Evolutionary conservation across 2,797 vertebrate species (phyloP).

Genomic region (Sebastes oblongus): DNA sequence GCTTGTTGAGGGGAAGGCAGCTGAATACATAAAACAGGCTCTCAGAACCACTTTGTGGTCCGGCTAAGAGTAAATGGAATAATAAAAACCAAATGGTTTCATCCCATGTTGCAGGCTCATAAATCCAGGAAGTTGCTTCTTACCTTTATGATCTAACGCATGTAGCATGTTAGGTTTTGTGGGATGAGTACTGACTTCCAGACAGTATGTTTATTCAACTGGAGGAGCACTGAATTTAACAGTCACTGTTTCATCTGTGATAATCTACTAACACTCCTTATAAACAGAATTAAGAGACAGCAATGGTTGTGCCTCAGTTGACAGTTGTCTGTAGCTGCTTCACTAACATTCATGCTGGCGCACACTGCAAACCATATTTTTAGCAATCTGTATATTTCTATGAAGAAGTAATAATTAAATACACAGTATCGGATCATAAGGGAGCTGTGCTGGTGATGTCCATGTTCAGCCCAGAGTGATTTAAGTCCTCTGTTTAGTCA

Average conservation of each 20-base stretch:
- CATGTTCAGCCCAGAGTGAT: conserved; percentile 50
- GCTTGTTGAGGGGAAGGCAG: conserved; percentile 98
- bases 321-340: not conserved
- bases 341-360: not conserved
- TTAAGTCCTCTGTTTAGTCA: conserved; percentile 73
- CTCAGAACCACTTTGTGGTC: conserved; percentile 98
- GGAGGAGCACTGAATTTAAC: conserved; percentile 86
- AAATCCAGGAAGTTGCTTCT: conserved; percentile 93
- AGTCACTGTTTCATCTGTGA: conserved; percentile 51
- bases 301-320: not conserved
- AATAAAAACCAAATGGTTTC: conserved; percentile 99
- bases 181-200: conserved; percentile 73
- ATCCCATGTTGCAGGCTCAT: conserved; percentile 96
- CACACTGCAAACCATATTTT: not conserved
- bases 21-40: conserved; percentile 99
- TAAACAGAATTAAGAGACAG: not conserved
- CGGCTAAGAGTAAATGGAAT: conserved; percentile 99
- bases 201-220: conserved; percentile 80
- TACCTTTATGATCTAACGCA: conserved; percentile 88
- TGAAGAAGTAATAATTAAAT: not conserved
- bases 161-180: conserved; percentile 72
- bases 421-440: not conserved
- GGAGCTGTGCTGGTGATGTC: conserved; percentile 14
- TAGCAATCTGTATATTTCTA: not conserved
- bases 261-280: not conserved